Percentiles rank a stretch among this genome's conserved stretches.
phyloP scores from a whole-genome alignment of 1,140 invertebrate species.

The Zelostemma sp. region DNA sequence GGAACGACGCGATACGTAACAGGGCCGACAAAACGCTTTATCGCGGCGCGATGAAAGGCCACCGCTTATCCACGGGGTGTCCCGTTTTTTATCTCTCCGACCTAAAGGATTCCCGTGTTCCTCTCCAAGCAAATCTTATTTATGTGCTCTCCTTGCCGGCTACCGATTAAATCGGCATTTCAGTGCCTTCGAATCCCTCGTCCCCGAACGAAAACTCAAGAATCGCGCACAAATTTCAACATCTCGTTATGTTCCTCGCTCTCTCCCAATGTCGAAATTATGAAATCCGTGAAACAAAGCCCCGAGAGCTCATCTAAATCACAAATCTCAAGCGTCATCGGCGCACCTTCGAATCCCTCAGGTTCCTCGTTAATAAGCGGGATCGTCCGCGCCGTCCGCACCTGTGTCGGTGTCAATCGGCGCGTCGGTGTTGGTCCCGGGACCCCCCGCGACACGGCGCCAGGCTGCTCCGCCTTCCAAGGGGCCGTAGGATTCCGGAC shows the following conservation, averaged over 20 bases:
- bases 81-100: constrained; percentile 60
- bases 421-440: constrained; percentile 49
- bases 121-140: constrained; percentile 65
- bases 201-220: constrained; percentile 5
- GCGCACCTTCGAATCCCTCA: constrained; percentile 54
- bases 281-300: constrained; percentile 62
- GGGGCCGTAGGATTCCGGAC: constrained; percentile 35
- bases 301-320: constrained; percentile 66
- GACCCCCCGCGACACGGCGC: constrained; percentile 71
- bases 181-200: constrained; percentile 11
- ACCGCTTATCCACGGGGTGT: constrained; percentile 59
- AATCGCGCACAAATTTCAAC: too few species aligned
- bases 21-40: constrained; percentile 53
- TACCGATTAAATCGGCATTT: constrained; percentile 64
- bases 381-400: constrained; percentile 16
- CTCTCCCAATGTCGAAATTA: too few species aligned
- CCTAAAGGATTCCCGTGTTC: constrained; percentile 69
- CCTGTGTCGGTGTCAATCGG: constrained; percentile 42
- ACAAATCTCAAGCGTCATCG: constrained; percentile 65
- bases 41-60: constrained; percentile 63
- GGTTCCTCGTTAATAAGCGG: constrained; percentile 54
- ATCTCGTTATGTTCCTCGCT: too few species aligned
- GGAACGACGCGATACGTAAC: constrained; percentile 46
- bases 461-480: constrained; percentile 67
- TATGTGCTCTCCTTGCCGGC: constrained; percentile 61